Percentiles rank a stretch among this genome's conserved stretches.
These are phyloP conservation scores for Chiloscyllium punctatum DNA, from an alignment of 2,797 vertebrate species.

Conservation along the genomic window DNA sequence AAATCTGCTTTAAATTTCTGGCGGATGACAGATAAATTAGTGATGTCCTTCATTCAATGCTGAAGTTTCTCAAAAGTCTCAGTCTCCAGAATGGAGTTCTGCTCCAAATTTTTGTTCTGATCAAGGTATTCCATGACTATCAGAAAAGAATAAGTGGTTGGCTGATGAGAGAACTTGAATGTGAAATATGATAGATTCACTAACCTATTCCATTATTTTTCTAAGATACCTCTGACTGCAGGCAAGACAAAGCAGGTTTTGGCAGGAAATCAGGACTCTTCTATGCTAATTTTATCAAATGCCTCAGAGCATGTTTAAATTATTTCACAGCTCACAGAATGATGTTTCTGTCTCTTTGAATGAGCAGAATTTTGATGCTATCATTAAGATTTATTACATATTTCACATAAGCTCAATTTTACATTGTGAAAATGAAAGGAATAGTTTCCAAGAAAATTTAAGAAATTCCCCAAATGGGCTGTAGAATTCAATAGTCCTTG, in stretches of 20 bases:
- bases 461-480: neutral
- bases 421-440: neutral
- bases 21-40: neutral
- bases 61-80: neutral
- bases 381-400: neutral
- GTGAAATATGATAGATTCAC: neutral
- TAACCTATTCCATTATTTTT: neutral
- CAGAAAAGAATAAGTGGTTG: neutral
- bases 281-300: conserved; percentile 31
- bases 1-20: neutral
- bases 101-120: neutral
- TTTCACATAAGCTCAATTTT: conserved; percentile 4
- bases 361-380: conserved; percentile 6
- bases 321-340: conserved; percentile 14
- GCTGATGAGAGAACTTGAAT: neutral
- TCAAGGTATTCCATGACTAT: neutral
- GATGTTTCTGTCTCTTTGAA: neutral
- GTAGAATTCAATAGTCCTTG: neutral
- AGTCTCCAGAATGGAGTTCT: neutral
- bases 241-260: neutral
- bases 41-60: neutral
- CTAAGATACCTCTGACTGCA: neutral
- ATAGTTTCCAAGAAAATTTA: neutral
- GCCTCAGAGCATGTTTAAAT: conserved; percentile 30
- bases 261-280: neutral